Conservation (phyloP, 2,797 vertebrate genomes). For the Tokudaia tokunoshimensis region DNA sequence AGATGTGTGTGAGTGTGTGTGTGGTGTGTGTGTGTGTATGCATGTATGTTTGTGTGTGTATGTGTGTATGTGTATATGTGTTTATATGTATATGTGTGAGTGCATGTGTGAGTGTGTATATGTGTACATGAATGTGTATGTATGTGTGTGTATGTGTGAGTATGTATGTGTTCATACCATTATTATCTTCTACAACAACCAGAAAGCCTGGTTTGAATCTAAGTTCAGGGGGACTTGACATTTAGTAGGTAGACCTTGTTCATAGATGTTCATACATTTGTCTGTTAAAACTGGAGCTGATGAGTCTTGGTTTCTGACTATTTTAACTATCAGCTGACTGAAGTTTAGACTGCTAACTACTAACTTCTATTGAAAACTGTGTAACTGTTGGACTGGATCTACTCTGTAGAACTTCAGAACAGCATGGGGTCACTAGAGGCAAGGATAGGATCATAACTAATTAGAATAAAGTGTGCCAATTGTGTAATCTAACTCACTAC, state of each 20-base stretch:
- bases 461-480: neutral
- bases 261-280: neutral
- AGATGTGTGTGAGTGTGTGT: too few species aligned
- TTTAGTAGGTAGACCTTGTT: neutral
- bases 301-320: neutral
- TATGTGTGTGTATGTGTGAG: neutral
- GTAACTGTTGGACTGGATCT: neutral
- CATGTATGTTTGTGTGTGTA: neutral
- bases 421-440: neutral
- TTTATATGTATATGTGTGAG: neutral
- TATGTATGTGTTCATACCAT: neutral
- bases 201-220: slow-evolving; percentile 22
- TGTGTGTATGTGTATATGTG: too few species aligned
- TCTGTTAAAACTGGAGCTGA: neutral
- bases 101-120: neutral
- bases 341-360: neutral
- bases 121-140: neutral
- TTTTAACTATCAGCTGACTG: neutral
- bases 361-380: neutral
- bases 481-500: neutral
- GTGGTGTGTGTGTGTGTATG: neutral
- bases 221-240: neutral
- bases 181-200: slow-evolving; percentile 47
- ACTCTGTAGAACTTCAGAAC: neutral
- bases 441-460: neutral